Evolutionary conservation across 2,797 vertebrate genomes (phyloP).

Genomic region (Eulemur rubriventer): DNA sequence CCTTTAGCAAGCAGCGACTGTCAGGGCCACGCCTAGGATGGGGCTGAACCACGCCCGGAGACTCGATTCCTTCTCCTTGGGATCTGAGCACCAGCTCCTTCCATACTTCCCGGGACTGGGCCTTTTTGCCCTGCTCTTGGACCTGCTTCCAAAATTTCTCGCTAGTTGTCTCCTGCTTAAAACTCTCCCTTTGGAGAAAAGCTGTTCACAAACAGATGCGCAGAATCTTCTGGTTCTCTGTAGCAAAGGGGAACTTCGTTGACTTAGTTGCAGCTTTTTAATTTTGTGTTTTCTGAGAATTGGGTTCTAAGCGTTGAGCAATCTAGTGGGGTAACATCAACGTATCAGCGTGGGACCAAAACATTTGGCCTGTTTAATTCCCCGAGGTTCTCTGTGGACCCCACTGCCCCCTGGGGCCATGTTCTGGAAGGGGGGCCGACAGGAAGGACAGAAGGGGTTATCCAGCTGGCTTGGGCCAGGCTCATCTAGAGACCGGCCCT

Average conservation of each 20-base stretch:
- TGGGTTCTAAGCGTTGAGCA: neutral
- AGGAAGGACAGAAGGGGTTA: too few relatives aligned
- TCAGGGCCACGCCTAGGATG: rapidly evolving
- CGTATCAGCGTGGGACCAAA: neutral
- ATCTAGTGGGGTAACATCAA: neutral
- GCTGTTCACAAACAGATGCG: neutral
- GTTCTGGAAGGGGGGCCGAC: rapidly evolving
- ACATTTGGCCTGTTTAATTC: neutral
- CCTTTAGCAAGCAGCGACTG: neutral
- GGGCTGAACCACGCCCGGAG: too few relatives aligned
- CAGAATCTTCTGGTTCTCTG: neutral
- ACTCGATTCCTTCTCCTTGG: neutral
- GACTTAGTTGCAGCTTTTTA: neutral
- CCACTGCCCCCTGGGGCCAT: rapidly evolving
- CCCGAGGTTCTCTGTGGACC: neutral
- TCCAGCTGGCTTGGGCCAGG: neutral
- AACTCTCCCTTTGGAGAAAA: slow-evolving; percentile 31
- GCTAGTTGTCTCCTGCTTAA: neutral
- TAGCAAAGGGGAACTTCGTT: neutral
- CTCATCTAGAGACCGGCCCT: neutral
- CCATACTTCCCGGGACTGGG: neutral
- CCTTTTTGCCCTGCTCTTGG: neutral
- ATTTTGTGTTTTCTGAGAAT: slow-evolving; percentile 26
- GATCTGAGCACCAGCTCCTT: neutral
- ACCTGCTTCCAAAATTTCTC: neutral